Evolutionary conservation across 2,888 invertebrate genomes (phyloP), one percentile per base, ranked within the genome.

Genomic region (Antitype chi): DNA sequence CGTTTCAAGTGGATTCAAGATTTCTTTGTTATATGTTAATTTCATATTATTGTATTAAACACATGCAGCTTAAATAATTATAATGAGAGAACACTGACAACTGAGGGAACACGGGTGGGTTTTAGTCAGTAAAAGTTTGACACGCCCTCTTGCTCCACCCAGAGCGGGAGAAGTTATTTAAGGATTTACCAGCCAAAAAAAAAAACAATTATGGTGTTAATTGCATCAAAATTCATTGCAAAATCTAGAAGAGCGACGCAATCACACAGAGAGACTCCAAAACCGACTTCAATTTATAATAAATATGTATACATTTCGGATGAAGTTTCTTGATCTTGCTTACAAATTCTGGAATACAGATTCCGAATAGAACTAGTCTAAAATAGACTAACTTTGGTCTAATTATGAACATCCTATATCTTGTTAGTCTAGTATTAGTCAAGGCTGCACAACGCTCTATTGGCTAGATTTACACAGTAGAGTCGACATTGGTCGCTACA

Each of bases 391-490:
- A 23, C 23, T 60, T 53, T 17, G 9, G n/a, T 55, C 66, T 78
- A 55, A 43, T 55, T 38, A 62, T 49, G 47, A 23, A 60, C 25
- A 17, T 28, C 2, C 25, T 60, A 17, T 57, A 25, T 25, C 28
- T 43, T 52, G 9, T 1, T 28, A 2, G 55, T 8, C 67, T 81
- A 74, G 67, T 57, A 68, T 81, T 81, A 68, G 43, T 1, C 32
- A 0, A 62, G 49, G 23, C 25, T 68, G 23, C 52, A 63, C n/a
- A 17, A 9, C 5, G n/a, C 43, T 52, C n/a, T 52, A 32, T 52
- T 47, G n/a, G 25, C 53, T 53, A 81, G 52, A 66, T 74, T 66
- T 60, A 72, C 74, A 60, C 25, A 63, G 49, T 57, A 38, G 80
- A 52, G 53, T 71, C 70, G 32, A 70, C 49, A 17, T 49, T 47